Conservation (phyloP, 2,888 invertebrate species). For the Salticus scenicus region DNA sequence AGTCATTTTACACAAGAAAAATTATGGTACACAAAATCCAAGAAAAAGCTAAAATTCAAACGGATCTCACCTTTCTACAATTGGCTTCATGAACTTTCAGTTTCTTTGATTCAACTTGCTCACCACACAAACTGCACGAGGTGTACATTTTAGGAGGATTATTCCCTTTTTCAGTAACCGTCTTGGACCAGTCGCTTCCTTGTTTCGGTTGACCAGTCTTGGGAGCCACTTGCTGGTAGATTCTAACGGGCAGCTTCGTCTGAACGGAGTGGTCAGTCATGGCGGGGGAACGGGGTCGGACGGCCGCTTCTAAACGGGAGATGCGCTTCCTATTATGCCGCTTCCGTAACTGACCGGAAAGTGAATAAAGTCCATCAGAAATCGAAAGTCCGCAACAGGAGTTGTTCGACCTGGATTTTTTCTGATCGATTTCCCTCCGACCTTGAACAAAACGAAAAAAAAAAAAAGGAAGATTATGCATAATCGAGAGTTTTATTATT, state of each 20-base stretch:
- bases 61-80: constrained; percentile 46
- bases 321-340: background rate
- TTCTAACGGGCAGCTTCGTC: constrained; percentile 28
- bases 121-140: constrained; percentile 45
- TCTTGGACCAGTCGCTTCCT: constrained; percentile 21
- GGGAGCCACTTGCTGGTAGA: constrained; percentile 21
- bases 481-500: too few relatives aligned
- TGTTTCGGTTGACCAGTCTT: background rate
- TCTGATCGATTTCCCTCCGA: background rate
- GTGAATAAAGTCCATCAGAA: constrained; percentile 18
- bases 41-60: too few relatives aligned
- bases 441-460: background rate
- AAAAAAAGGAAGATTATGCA: background rate
- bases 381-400: constrained; percentile 12
- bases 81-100: constrained; percentile 57
- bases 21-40: too few relatives aligned
- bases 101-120: constrained; percentile 35
- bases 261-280: background rate
- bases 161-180: constrained; percentile 34
- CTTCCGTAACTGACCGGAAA: background rate
- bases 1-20: too few relatives aligned
- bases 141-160: background rate
- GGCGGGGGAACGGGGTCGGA: background rate
- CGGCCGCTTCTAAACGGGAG: background rate
- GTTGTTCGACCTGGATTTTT: background rate